Evolutionary conservation across 2,888 invertebrate species (phyloP).

Genomic region (Agrochola macilenta): DNA sequence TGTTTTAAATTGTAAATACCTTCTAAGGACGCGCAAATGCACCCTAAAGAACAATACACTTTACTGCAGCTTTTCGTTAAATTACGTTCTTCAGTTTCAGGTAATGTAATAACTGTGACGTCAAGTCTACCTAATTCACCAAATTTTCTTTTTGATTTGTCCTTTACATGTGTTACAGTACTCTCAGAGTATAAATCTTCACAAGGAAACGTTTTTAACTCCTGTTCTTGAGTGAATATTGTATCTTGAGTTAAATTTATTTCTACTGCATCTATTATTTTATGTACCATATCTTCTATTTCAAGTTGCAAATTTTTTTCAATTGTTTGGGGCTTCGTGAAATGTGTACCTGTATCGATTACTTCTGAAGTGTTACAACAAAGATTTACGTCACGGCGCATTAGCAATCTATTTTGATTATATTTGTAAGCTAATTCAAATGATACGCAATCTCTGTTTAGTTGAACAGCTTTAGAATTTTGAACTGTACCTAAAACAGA

Average conservation of each 20-base stretch:
- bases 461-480: slow-evolving; percentile 69
- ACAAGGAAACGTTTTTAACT: slow-evolving; percentile 76
- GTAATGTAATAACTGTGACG: slow-evolving; percentile 92
- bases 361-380: slow-evolving; percentile 21
- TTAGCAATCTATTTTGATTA: slow-evolving; percentile 90
- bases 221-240: slow-evolving; percentile 79
- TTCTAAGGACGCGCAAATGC: slow-evolving; percentile 92
- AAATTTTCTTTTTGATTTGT: slow-evolving; percentile 81
- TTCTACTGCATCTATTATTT: slow-evolving; percentile 91
- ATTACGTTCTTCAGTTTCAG: slow-evolving; percentile 66
- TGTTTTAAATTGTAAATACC: slow-evolving; percentile 83
- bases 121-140: slow-evolving; percentile 91
- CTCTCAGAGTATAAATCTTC: slow-evolving; percentile 61
- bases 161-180: slow-evolving; percentile 69
- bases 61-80: slow-evolving; percentile 83
- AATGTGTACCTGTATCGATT: not conserved
- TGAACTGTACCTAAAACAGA: slow-evolving; percentile 83
- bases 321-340: not conserved
- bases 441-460: slow-evolving; percentile 78
- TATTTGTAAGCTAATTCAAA: slow-evolving; percentile 91
- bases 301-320: slow-evolving; percentile 65
- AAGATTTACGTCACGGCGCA: slow-evolving; percentile 78
- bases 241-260: slow-evolving; percentile 90
- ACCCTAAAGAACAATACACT: slow-evolving; percentile 91
- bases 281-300: slow-evolving; percentile 85